Percentiles rank a stretch among this genome's conserved stretches.
Evolutionary conservation across 2,113 vertebrate species (phyloP).

Genomic region (Pollachius pollachius): DNA sequence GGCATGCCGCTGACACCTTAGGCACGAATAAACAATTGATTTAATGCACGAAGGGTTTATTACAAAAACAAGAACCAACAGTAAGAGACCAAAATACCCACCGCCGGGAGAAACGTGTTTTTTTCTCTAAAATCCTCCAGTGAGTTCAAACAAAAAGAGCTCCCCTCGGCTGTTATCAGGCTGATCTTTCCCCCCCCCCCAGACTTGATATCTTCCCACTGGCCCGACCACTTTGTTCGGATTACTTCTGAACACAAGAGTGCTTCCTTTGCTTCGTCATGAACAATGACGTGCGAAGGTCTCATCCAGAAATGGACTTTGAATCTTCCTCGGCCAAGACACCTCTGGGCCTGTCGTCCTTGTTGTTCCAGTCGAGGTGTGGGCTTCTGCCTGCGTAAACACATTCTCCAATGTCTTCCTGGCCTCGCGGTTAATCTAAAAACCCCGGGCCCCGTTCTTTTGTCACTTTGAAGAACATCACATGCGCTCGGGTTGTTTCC

Average conservation of each 20-base stretch:
- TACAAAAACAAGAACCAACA: background rate
- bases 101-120: background rate
- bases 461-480: conserved; percentile 41
- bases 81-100: background rate
- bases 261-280: no score
- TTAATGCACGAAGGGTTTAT: conserved; percentile 19
- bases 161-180: conserved; percentile 26
- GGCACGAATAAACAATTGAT: conserved; percentile 20
- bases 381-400: no score
- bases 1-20: conserved; percentile 18
- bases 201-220: no score
- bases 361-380: no score
- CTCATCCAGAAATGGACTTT: no score
- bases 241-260: no score
- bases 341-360: no score
- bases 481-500: conserved; percentile 3
- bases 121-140: conserved; percentile 11
- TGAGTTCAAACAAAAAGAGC: conserved; percentile 18
- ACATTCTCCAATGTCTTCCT: no score
- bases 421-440: no score
- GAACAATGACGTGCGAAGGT: no score
- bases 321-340: no score
- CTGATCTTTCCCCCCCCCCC: background rate
- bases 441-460: background rate
- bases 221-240: no score